Evolutionary conservation across 2,797 vertebrate species (phyloP).

Genomic region (Melanotaenia boesemani): DNA sequence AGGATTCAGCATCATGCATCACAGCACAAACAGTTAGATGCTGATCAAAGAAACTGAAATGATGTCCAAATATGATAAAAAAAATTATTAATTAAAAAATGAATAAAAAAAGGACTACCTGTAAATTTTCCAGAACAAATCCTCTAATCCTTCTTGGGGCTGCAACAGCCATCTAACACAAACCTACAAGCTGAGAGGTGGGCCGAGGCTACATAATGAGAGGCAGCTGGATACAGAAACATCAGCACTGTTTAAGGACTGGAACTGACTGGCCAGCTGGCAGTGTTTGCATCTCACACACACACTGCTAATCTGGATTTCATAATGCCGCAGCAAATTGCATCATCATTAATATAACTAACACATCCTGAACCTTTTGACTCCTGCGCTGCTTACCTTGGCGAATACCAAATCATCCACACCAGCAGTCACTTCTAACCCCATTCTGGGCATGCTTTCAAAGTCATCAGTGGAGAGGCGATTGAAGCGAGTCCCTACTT

Average conservation of each 20-base stretch:
- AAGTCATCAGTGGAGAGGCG: constrained; percentile 3
- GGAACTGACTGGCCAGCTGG: constrained; percentile 49
- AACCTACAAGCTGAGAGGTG: constrained; percentile 38
- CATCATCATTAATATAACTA: constrained; percentile 62
- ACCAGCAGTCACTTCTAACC: neutral
- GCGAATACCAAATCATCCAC: constrained; percentile 31
- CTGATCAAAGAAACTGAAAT: neutral
- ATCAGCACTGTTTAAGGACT: constrained; percentile 42
- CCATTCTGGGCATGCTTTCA: neutral
- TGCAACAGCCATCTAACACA: constrained; percentile 28
- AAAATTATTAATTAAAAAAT: neutral
- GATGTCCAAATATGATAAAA: neutral
- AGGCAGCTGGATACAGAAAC: constrained; percentile 59
- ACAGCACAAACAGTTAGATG: neutral
- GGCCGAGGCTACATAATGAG: constrained; percentile 22
- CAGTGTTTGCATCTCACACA: constrained; percentile 55
- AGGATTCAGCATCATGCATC: constrained; percentile 9
- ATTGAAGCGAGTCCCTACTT: constrained; percentile 7
- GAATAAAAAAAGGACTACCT: neutral
- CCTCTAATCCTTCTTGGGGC: constrained; percentile 66
- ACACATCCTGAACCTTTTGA: constrained; percentile 31
- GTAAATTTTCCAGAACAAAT: constrained; percentile 53
- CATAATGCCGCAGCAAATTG: constrained; percentile 59
- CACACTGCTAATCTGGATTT: constrained; percentile 67
- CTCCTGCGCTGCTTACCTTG: constrained; percentile 20